Evolutionary conservation across 2,888 invertebrate genomes (phyloP).

Genomic region (Pollenia amentaria): DNA sequence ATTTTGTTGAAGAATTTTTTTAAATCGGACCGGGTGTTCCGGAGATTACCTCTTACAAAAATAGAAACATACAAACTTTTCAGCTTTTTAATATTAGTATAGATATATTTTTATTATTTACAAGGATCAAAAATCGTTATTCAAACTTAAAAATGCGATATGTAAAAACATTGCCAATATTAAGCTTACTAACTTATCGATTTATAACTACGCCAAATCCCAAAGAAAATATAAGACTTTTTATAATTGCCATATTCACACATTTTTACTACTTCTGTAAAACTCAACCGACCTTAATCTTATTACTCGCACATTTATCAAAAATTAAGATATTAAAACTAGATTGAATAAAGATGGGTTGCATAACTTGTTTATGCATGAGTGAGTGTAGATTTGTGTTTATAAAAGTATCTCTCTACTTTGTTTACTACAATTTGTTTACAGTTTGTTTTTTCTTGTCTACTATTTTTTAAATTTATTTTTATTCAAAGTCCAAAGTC

Average conservation of each 20-base stretch:
- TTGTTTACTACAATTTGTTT: slow-evolving; percentile 21
- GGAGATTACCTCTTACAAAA: too few relatives aligned
- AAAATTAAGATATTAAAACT: slow-evolving; percentile 34
- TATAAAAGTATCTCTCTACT: background rate
- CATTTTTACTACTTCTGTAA: background rate
- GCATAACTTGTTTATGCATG: background rate
- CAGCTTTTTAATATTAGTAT: too few relatives aligned
- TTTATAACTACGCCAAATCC: background rate
- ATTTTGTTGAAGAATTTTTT: too few relatives aligned
- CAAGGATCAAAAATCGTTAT: too few relatives aligned
- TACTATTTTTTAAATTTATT: slow-evolving; percentile 1
- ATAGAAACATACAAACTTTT: too few relatives aligned
- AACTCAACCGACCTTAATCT: slow-evolving; percentile 58
- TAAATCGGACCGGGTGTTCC: too few relatives aligned
- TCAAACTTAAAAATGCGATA: too few relatives aligned
- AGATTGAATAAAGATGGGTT: slow-evolving; percentile 28
- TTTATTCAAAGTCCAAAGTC: slow-evolving; percentile 50
- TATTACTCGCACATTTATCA: slow-evolving; percentile 11
- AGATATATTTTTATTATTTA: too few relatives aligned
- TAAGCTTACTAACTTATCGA: too few relatives aligned
- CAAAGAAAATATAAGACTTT: background rate
- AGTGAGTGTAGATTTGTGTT: slow-evolving; percentile 10
- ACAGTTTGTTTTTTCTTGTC: slow-evolving; percentile 34
- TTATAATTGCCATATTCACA: background rate
- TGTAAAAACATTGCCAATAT: too few relatives aligned